Evolutionary conservation across 2,113 vertebrate genomes (phyloP).

Genomic region (Herpetotheres cachinnans): DNA sequence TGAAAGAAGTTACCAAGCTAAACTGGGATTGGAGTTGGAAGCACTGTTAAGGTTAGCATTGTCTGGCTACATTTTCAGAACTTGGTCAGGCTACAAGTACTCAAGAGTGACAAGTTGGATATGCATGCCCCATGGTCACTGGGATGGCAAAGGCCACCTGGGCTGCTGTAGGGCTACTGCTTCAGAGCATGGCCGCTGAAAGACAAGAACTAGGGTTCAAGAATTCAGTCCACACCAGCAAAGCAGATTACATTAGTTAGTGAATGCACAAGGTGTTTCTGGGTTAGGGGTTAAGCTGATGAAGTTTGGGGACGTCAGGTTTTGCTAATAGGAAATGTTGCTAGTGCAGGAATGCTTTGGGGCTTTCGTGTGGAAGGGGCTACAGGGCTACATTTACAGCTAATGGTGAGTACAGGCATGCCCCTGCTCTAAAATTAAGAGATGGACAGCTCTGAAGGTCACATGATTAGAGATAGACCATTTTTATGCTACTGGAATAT

Average conservation of each 20-base stretch:
- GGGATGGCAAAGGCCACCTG: not conserved
- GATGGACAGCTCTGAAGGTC: not conserved
- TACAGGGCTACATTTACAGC: not conserved
- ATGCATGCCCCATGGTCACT: not conserved
- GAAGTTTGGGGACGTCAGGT: not conserved
- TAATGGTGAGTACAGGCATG: not conserved
- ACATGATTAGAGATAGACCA: not conserved
- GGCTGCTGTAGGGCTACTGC: not conserved
- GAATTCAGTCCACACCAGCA: not conserved
- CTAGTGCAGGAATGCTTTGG: too few species aligned
- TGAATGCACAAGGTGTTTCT: not conserved
- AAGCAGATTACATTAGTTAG: not conserved
- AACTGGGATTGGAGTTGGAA: not conserved
- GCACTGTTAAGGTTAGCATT: fast-evolving
- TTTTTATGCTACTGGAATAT: not conserved
- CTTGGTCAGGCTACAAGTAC: not conserved
- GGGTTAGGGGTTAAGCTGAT: not conserved
- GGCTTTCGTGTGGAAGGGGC: not conserved
- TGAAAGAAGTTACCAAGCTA: not conserved
- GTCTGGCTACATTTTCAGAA: not conserved
- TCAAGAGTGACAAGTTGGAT: not conserved
- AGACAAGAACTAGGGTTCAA: not conserved
- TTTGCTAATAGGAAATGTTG: not conserved
- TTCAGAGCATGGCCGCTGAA: not conserved
- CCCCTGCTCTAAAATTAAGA: not conserved